Conservation (phyloP, 2,888 invertebrate genomes). For the Mimas tiliae region DNA sequence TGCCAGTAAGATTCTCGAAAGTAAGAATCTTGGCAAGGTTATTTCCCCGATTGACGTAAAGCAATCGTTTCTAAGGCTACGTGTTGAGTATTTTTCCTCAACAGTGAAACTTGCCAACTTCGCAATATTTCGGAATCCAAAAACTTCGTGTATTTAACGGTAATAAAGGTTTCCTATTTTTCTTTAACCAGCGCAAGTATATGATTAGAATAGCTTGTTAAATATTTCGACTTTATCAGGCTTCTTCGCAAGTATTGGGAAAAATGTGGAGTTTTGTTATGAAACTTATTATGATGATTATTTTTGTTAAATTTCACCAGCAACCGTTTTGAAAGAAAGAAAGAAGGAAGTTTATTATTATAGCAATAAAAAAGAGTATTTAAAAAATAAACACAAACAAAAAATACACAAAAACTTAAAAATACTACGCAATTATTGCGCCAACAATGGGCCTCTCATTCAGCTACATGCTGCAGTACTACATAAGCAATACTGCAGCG, state of each 20-base stretch:
- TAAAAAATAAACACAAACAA: too few relatives aligned
- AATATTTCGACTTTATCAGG: conserved; percentile 3
- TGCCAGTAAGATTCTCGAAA: too few relatives aligned
- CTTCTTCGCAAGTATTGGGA: not conserved
- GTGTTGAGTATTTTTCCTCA: too few relatives aligned
- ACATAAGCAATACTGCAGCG: too few relatives aligned
- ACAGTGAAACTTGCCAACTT: not conserved
- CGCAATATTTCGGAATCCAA: not conserved
- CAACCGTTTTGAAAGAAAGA: too few relatives aligned
- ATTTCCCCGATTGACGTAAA: not conserved
- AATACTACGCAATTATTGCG: too few relatives aligned
- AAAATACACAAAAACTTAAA: too few relatives aligned
- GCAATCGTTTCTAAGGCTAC: not conserved
- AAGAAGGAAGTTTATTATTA: too few relatives aligned
- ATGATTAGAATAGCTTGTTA: not conserved
- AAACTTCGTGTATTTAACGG: not conserved
- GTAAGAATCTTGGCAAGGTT: not conserved
- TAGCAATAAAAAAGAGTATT: too few relatives aligned
- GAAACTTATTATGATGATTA: conserved; percentile 4
- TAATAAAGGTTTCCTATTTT: conserved; percentile 3
- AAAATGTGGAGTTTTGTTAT: not conserved
- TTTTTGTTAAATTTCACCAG: not conserved
- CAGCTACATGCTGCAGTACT: too few relatives aligned
- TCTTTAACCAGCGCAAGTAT: not conserved
- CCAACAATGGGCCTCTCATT: too few relatives aligned